Percentiles rank a stretch among this genome's conserved stretches.
phyloP scores from a whole-genome alignment of 2,113 vertebrate genomes.

The Eclectus roratus region DNA sequence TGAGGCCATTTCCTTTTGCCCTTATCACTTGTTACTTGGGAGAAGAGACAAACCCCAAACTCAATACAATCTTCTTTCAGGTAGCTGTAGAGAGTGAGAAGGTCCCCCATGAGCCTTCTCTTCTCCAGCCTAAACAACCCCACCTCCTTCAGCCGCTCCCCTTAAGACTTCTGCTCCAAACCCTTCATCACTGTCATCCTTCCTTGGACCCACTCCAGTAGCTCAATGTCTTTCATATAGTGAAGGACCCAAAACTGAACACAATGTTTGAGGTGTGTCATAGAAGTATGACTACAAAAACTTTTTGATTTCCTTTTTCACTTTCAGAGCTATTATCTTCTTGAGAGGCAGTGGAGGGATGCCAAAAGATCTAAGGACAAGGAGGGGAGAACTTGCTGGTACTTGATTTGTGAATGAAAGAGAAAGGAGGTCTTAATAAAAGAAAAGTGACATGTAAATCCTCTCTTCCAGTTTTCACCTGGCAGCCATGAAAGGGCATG shows the following conservation, averaged over 20 bases:
- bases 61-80: not conserved
- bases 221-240: not conserved
- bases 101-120: not conserved
- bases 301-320: not conserved
- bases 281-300: not conserved
- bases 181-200: not conserved
- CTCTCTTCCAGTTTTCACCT: conserved; percentile 85
- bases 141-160: not conserved
- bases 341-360: not conserved
- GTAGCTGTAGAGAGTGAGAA: not conserved
- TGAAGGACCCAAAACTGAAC: not conserved
- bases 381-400: not conserved
- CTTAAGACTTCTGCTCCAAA: not conserved
- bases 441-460: not conserved
- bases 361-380: not conserved
- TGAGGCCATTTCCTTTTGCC: not conserved
- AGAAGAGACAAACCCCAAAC: accelerated
- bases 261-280: not conserved
- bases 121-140: not conserved
- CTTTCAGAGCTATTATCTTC: not conserved
- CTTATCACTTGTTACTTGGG: not conserved
- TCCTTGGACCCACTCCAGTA: not conserved
- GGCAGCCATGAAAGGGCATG: conserved; percentile 86
- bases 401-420: not conserved
- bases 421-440: not conserved